Evolutionary conservation across 2,888 invertebrate species (phyloP).

Genomic region (Lumbricus terrestris): DNA sequence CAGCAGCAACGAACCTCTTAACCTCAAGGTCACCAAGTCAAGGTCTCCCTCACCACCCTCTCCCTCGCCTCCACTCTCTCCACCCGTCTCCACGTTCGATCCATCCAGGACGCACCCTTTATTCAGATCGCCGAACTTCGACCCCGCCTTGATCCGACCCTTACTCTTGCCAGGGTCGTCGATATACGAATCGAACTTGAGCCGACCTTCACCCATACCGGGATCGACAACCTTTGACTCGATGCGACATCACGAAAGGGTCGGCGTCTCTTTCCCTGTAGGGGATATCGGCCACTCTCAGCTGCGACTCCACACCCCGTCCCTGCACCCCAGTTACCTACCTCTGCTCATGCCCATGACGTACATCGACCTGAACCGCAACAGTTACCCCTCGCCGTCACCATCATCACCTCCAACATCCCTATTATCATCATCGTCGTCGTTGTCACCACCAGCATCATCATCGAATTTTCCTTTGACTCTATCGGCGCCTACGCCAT

Average conservation of each 20-base stretch:
- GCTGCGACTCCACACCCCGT: constrained; percentile 12
- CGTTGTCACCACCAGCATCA: not conserved
- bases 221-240: no score
- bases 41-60: not conserved
- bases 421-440: not conserved
- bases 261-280: constrained; percentile 16
- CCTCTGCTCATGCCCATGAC: constrained; percentile 36
- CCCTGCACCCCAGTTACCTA: constrained; percentile 20
- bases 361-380: constrained; percentile 31
- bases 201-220: not conserved
- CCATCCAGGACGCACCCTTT: not conserved
- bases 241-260: no score
- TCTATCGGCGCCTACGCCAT: not conserved
- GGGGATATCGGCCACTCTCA: constrained; percentile 16
- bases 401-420: not conserved
- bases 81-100: not conserved
- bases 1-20: not conserved
- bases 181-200: not conserved
- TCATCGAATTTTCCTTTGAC: not conserved
- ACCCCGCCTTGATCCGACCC: not conserved
- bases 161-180: not conserved
- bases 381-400: not conserved
- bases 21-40: constrained; percentile 7
- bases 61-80: not conserved
- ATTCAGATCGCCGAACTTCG: no score